Evolutionary conservation across 2,797 vertebrate genomes (phyloP), one percentile per base, ranked within the genome.

Genomic region (Sebastes vulpes): DNA sequence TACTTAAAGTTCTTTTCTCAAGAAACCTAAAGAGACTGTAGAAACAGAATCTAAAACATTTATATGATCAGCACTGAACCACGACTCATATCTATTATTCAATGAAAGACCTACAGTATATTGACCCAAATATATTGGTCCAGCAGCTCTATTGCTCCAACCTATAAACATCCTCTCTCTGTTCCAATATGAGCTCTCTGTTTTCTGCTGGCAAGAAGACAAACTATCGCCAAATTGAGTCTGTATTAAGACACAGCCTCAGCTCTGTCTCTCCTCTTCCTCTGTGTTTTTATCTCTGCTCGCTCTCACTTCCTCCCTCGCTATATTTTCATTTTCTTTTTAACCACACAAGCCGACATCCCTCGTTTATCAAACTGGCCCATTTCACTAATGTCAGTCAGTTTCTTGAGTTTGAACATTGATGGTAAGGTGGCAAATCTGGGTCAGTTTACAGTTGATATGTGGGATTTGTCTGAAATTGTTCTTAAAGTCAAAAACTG

Each of bases 291-390:
- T 14, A 58, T 65, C n/a, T 38, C 31, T 20, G 7, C 50, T 63
- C 1, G 2, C 35, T 60, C 42, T 52, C 12, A 46, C 69, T 78
- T 74, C 46, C 59, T 25, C 21, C 31, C 20, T 60, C 6, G 2
- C 60, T 70, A 26, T 16, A 48, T 71, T 65, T 73, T 73, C 50
- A 67, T 77, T 72, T 53, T 77, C 52, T 32, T 14, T 59, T 42
- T 4, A 3, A 58, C 48, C 58, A 11, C 63, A 50, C 1, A 0
- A 61, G 32, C n/a, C 1, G 18, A 67, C 63, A 4, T 59, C 61
- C 42, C 46, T 67, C 73, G 25, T 72, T 74, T 23, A 32, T 83
- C 82, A 76, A 79, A 64, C 63, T 6, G 38, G 28, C n/a, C 25
- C n/a, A 14, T 64, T 67, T 61, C 57, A 20, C 66, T 65, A 6